A percentile compares a stretch with the other conserved stretches of the same genome.
phyloP scores from a whole-genome alignment of 1,140 invertebrate genomes.

The Helicoverpa armigera region DNA sequence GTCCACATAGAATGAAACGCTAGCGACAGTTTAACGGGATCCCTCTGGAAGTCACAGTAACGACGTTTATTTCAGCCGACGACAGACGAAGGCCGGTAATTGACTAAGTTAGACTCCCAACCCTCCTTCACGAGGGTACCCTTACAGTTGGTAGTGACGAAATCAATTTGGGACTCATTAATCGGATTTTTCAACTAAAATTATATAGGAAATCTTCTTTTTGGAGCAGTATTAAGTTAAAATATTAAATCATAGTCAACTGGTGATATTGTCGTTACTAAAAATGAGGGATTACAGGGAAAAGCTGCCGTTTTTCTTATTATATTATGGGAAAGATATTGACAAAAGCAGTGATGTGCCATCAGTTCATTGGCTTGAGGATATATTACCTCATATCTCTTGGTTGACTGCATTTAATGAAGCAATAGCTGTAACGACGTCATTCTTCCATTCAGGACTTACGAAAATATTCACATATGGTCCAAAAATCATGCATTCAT shows the following conservation, averaged over 20 bases:
- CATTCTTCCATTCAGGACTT: background rate
- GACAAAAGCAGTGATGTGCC: background rate
- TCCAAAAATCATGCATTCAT: slow-evolving; percentile 6
- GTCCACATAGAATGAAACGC: background rate
- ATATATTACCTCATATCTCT: background rate
- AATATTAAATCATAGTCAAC: too few species aligned
- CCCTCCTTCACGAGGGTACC: slow-evolving; percentile 24
- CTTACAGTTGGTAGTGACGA: slow-evolving; percentile 9
- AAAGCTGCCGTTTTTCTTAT: background rate
- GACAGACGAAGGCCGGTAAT: slow-evolving; percentile 35
- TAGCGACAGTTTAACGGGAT: slow-evolving; percentile 26
- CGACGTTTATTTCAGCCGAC: slow-evolving; percentile 32
- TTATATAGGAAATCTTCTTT: too few species aligned
- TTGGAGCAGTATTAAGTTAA: too few species aligned
- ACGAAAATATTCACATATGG: background rate
- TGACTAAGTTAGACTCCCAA: slow-evolving; percentile 38
- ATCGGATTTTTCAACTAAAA: slow-evolving; percentile 16
- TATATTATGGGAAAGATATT: background rate
- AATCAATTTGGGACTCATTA: slow-evolving; percentile 21
- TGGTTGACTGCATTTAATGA: background rate
- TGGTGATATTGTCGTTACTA: too few species aligned
- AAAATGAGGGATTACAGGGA: too few species aligned
- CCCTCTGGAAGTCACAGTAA: slow-evolving; percentile 29
- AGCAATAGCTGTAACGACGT: background rate
- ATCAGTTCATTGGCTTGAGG: background rate